Base-by-base conservation (phyloP, 2,113 vertebrate genomes). In the Numida meleagris region DNA sequence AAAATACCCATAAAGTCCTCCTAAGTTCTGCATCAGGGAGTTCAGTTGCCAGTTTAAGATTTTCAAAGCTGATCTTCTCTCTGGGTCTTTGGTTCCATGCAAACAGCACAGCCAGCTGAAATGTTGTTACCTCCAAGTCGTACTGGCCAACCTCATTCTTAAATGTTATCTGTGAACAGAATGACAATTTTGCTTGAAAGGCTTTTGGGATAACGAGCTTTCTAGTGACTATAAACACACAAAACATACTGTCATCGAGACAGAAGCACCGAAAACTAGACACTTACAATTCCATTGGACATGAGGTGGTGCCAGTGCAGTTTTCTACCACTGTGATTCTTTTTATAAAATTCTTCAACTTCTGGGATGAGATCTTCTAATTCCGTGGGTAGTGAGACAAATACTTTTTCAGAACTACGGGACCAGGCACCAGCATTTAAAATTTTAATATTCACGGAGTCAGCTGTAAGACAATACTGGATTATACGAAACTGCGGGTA, bases 381-480 rank as follows among this genome's bases (percentile, higher is more conserved):
- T 95, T 99, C 99, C 57, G 99, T 99, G 57, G 99, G 99, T 57
- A 99, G 98, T 0, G 99, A 99, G 27, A 99, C 99, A 95, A 99
- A 99, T 9, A 99, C 99, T 95, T 99, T 99, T 95, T 99, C 99
- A 72, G 99, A 99, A 97, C 99, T 99, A 96, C 99, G 98, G 43
- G 99, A 99, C 99, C 99, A 99, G 12, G 99, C 99, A 0, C 99
- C 99, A 82, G 99, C 99, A 94, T 99, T 99, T 95, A 99, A 97
- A 98, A 99, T 99, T 98, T 99, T 99, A 93, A 99, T 99, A 98
- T 99, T 99, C 95, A 99, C 99, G 14, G 99, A 99, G 97, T 99
- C 99, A 53, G 99, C 99, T 99, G 97, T 19, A 96, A 71, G 27
- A 92, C 25, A 91, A 89, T 66, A 94, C 46, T 43, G 73, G 51